These are phyloP conservation scores for Cyphomyrmex costatus DNA, from an alignment of 1,140 invertebrate genomes.

Conservation along the genomic window DNA sequence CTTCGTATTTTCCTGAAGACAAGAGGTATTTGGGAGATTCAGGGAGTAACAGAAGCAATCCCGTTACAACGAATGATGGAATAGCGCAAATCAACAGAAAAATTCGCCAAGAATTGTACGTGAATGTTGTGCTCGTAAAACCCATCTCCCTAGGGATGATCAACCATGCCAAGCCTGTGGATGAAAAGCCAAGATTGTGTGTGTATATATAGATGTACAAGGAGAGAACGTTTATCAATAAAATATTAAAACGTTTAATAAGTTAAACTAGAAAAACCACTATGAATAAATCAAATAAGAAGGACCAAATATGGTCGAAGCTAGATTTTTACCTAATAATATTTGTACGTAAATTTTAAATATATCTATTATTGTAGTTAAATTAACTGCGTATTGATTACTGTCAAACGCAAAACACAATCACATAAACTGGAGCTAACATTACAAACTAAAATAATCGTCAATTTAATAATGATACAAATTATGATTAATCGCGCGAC, in stretches of 20 bases:
- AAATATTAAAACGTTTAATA: constrained; percentile 37
- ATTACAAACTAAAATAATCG: no score
- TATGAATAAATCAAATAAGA: no score
- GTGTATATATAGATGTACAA: neutral
- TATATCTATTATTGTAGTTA: no score
- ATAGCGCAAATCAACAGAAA: constrained; percentile 95
- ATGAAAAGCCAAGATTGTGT: neutral
- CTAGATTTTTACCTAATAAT: no score
- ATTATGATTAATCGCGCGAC: no score
- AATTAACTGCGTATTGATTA: no score
- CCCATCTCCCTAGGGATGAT: constrained; percentile 94
- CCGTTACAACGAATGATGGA: constrained; percentile 94
- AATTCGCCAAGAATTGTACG: constrained; percentile 96
- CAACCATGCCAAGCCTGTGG: constrained; percentile 93
- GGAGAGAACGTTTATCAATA: neutral
- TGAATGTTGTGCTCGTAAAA: constrained; percentile 89
- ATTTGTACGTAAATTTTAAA: no score
- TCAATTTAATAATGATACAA: no score
- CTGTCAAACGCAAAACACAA: no score
- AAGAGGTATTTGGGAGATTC: constrained; percentile 97
- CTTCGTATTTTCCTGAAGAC: constrained; percentile 91
- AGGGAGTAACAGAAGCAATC: constrained; percentile 94
- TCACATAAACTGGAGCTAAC: no score
- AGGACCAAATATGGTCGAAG: no score
- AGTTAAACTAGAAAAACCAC: no score